Conservation (phyloP, 2,113 vertebrate genomes). For the Ceratotherium simum region DNA sequence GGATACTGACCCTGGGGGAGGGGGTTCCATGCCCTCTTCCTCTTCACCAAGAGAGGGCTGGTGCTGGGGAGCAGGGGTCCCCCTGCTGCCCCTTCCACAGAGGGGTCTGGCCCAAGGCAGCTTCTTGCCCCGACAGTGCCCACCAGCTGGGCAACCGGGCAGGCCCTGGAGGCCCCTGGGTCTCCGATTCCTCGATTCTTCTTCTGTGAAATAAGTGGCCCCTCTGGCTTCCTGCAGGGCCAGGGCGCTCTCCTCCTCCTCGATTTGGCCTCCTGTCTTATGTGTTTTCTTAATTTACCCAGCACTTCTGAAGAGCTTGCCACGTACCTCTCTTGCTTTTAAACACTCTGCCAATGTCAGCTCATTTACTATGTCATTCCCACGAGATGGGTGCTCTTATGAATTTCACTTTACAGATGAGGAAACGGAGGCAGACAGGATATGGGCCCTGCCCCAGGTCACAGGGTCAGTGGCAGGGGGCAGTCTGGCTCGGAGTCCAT, state of each 20-base stretch:
- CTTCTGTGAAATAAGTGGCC: fast-evolving
- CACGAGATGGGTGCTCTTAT: fast-evolving
- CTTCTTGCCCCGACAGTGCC: not conserved
- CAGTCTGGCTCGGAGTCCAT: fast-evolving
- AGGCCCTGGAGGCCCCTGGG: not conserved
- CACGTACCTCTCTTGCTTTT: fast-evolving
- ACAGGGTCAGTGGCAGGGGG: fast-evolving
- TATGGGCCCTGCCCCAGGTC: fast-evolving
- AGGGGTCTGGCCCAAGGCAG: not conserved
- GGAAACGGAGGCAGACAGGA: not conserved
- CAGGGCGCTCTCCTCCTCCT: not conserved
- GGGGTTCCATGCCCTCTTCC: conserved; percentile 66
- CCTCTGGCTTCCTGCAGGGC: not conserved
- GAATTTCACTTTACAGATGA: not conserved
- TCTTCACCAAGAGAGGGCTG: conserved; percentile 28
- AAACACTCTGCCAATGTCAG: fast-evolving
- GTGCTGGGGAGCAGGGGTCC: not conserved
- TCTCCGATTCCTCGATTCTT: not conserved
- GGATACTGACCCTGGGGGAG: not conserved
- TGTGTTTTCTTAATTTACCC: not conserved
- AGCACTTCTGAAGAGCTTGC: fast-evolving
- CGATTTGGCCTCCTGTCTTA: not conserved
- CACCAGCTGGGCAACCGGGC: no score
- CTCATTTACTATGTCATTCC: fast-evolving
- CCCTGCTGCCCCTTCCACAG: not conserved